Evolutionary conservation across 2,797 vertebrate species (phyloP).

Genomic region (Astyanax mexicanus): DNA sequence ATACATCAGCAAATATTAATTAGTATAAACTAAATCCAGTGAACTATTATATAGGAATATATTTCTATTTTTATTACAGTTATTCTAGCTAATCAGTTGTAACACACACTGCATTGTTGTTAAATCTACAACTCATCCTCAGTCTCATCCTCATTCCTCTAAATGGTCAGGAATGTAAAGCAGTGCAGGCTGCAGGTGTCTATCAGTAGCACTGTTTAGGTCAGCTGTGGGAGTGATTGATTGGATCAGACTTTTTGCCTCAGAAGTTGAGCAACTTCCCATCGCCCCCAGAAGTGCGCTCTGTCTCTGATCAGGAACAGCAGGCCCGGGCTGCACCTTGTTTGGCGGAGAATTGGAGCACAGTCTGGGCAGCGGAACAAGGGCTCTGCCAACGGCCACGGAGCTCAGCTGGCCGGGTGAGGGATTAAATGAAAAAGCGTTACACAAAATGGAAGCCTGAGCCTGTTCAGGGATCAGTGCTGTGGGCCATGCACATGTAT

Average conservation of each 20-base stretch:
- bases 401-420: conserved; percentile 44
- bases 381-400: conserved; percentile 32
- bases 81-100: no score
- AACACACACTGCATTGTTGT: no score
- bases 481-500: conserved; percentile 46
- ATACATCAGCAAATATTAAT: no score
- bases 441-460: conserved; percentile 49
- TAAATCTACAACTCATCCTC: no score
- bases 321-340: conserved; percentile 5
- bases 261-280: not conserved
- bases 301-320: conserved; percentile 10
- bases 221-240: not conserved
- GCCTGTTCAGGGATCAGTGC: conserved; percentile 49
- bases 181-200: not conserved
- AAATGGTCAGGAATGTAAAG: not conserved
- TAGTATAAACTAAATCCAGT: no score
- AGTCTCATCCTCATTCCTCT: not conserved
- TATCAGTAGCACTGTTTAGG: not conserved
- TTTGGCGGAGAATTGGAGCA: conserved; percentile 35
- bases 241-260: not conserved
- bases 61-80: no score
- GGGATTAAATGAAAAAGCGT: conserved; percentile 53
- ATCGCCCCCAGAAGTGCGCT: not conserved
- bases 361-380: conserved; percentile 40
- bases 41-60: no score